These are phyloP conservation scores for Diadema setosum DNA, from an alignment of 35 echinoderm and acorn worm species.

Conservation along the genomic window DNA sequence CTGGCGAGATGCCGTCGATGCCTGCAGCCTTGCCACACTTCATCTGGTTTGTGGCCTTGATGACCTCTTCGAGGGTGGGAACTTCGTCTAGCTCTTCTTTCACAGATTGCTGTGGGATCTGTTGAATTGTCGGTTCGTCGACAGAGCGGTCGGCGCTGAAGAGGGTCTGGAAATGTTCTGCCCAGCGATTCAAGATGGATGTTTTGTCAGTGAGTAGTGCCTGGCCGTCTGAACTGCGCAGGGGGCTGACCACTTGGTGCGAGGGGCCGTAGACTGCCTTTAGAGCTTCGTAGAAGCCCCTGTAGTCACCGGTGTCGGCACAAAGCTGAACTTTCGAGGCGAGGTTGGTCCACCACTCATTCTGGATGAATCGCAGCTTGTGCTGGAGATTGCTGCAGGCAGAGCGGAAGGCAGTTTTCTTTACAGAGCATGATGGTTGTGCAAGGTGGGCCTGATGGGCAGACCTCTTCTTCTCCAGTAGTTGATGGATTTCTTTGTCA, in stretches of 20 bases:
- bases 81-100: neutral
- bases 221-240: slow-evolving; percentile 22
- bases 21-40: slow-evolving; percentile 14
- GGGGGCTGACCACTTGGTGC: neutral
- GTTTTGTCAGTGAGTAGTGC: neutral
- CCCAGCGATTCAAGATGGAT: neutral
- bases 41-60: neutral
- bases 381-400: slow-evolving; percentile 21
- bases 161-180: slow-evolving; percentile 19
- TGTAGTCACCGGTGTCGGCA: slow-evolving; percentile 35
- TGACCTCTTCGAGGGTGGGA: neutral
- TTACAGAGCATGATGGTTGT: neutral
- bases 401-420: slow-evolving; percentile 8
- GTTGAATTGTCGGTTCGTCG: no score
- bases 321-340: neutral
- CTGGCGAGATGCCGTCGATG: slow-evolving; percentile 7
- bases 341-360: slow-evolving; percentile 32
- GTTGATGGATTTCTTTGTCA: slow-evolving; percentile 21
- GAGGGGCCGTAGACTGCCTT: slow-evolving; percentile 48
- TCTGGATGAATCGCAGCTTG: slow-evolving; percentile 5
- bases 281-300: slow-evolving; percentile 25
- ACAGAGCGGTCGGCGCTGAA: neutral
- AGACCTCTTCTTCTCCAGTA: slow-evolving; percentile 9
- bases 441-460: neutral
- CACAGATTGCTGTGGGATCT: no score